Conservation (phyloP, 2,888 invertebrate species). For the Chalcis sispes region DNA sequence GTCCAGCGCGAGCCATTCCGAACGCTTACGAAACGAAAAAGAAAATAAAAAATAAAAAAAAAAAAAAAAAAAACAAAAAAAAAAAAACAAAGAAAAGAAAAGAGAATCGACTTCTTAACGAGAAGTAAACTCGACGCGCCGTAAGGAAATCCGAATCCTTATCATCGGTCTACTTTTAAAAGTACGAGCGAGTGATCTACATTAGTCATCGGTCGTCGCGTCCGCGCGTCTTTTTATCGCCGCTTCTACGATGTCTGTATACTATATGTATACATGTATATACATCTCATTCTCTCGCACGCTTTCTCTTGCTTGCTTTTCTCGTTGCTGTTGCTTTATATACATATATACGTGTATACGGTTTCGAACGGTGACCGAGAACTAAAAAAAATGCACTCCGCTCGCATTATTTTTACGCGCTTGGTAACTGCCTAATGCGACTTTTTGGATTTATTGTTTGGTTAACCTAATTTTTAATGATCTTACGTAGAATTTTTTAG, state of each 20-base stretch:
- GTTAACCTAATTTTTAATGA: no score
- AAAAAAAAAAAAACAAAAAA: constrained; percentile 25
- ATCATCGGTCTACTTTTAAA: constrained; percentile 51
- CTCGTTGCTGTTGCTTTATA: not conserved
- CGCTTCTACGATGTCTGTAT: not conserved
- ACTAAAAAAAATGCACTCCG: not conserved
- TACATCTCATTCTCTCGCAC: not conserved
- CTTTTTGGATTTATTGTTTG: no score
- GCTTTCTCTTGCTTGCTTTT: not conserved
- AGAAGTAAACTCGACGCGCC: constrained; percentile 33
- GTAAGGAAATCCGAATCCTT: constrained; percentile 47
- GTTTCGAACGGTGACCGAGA: constrained; percentile 1
- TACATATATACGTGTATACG: not conserved
- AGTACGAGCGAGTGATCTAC: constrained; percentile 34
- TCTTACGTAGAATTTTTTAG: no score
- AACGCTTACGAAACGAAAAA: no score
- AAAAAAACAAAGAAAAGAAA: not conserved
- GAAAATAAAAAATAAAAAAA: constrained; percentile 1
- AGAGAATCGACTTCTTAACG: constrained; percentile 30
- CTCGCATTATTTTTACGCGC: not conserved
- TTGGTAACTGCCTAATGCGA: not conserved
- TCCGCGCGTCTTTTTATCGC: constrained; percentile 10
- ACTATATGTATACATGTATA: no score
- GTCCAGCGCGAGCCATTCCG: not conserved
- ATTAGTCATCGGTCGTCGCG: constrained; percentile 40